These are phyloP conservation scores for Lithophane ornitopus DNA, from an alignment of 2,888 invertebrate genomes.

Conservation along the genomic window DNA sequence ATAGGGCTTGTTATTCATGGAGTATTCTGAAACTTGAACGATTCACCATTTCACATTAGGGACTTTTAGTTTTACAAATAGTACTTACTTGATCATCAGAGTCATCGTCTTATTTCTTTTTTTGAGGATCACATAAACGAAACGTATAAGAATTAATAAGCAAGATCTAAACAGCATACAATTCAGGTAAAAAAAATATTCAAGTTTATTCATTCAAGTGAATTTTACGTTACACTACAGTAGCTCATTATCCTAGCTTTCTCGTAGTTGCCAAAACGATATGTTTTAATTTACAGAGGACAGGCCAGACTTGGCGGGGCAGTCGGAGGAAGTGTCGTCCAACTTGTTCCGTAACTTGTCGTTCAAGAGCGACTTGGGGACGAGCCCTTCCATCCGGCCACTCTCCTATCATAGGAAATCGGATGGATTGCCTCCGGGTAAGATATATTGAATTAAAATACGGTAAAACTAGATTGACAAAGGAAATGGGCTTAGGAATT, in stretches of 20 bases:
- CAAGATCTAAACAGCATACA: neutral
- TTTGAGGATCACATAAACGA: neutral
- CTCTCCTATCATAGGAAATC: slow-evolving; percentile 79
- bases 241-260: slow-evolving; percentile 24
- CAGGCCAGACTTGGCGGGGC: slow-evolving; percentile 76
- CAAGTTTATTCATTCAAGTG: neutral
- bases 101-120: neutral
- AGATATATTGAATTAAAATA: slow-evolving; percentile 10
- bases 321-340: slow-evolving; percentile 57
- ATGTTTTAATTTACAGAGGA: slow-evolving; percentile 79
- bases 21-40: slow-evolving; percentile 6
- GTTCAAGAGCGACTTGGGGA: slow-evolving; percentile 64
- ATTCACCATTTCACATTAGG: neutral
- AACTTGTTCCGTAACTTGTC: slow-evolving; percentile 78
- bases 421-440: slow-evolving; percentile 60
- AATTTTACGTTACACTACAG: slow-evolving; percentile 24
- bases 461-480: neutral
- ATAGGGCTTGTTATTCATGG: slow-evolving; percentile 14
- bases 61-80: neutral
- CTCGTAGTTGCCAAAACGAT: slow-evolving; percentile 48
- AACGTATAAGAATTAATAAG: neutral
- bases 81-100: no score
- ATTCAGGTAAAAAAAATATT: neutral
- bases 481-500: neutral
- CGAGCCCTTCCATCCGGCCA: slow-evolving; percentile 73